Conservation (phyloP, 2,888 invertebrate genomes). For the Andrena bucephala region DNA sequence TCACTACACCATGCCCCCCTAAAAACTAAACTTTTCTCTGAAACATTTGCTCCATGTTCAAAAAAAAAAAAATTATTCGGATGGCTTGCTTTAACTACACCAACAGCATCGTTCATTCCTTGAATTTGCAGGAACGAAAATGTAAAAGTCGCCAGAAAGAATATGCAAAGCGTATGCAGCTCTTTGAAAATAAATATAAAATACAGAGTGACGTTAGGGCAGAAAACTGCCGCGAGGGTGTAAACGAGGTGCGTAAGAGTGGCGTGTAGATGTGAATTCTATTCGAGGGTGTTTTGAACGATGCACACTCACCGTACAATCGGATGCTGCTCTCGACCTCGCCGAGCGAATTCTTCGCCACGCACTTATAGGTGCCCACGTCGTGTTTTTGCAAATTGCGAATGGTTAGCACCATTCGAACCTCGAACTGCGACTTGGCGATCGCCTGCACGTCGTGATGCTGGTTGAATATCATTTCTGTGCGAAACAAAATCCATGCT, state of each 20-base stretch:
- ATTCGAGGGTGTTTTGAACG: slow-evolving; percentile 11
- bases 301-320: slow-evolving; percentile 91
- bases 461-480: slow-evolving; percentile 92
- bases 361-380: slow-evolving; percentile 93
- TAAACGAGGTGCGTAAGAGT: slow-evolving; percentile 13
- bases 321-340: slow-evolving; percentile 95
- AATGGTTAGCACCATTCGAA: slow-evolving; percentile 92
- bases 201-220: not conserved
- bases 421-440: slow-evolving; percentile 89
- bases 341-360: slow-evolving; percentile 89
- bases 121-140: too few relatives aligned
- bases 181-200: slow-evolving; percentile 1
- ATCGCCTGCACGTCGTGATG: slow-evolving; percentile 92
- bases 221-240: not conserved
- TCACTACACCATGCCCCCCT: too few relatives aligned
- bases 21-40: too few relatives aligned
- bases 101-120: too few relatives aligned
- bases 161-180: not conserved
- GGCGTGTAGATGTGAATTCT: not conserved
- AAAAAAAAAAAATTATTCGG: too few relatives aligned
- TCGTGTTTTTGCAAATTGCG: slow-evolving; percentile 90
- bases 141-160: not conserved
- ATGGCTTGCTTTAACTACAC: too few relatives aligned
- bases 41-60: too few relatives aligned
- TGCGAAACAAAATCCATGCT: slow-evolving; percentile 82